Conservation (phyloP, 1,140 invertebrate genomes). For the Macrosteles quadrilineatus region DNA sequence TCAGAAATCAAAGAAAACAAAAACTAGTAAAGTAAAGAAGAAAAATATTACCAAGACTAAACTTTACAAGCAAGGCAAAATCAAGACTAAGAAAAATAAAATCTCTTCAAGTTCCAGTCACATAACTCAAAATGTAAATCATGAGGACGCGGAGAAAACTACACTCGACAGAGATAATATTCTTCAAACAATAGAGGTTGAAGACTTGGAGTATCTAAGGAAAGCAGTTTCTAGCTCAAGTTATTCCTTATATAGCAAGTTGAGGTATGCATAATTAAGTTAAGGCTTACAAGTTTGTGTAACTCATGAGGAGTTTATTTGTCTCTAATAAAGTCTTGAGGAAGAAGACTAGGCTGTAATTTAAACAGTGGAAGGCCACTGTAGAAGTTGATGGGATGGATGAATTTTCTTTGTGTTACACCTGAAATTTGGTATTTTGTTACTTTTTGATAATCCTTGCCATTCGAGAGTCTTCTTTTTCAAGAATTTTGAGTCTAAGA, state of each 20-base stretch:
- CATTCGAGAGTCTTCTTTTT: no score
- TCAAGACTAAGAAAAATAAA: conserved; percentile 57
- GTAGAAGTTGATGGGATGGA: background rate
- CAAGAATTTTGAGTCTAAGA: no score
- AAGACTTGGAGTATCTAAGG: conserved; percentile 64
- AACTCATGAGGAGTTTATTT: no score
- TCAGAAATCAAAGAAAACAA: conserved; percentile 32
- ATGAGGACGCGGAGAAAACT: conserved; percentile 48
- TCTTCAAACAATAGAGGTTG: conserved; percentile 63
- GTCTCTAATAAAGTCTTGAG: no score
- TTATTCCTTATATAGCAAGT: conserved; percentile 51
- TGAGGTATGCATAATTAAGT: conserved; percentile 39
- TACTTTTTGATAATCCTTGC: no score
- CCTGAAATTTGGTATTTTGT: background rate
- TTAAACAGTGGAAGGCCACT: background rate
- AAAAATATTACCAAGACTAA: conserved; percentile 64
- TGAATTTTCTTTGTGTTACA: background rate
- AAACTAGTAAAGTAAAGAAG: conserved; percentile 52
- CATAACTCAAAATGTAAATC: conserved; percentile 48
- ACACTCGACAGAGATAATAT: conserved; percentile 62
- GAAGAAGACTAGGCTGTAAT: no score
- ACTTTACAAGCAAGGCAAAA: conserved; percentile 60
- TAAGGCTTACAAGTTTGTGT: conserved; percentile 8
- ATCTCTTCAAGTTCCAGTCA: conserved; percentile 43
- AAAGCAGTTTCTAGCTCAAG: conserved; percentile 54